phyloP scores from a whole-genome alignment of 2,888 invertebrate species.

The Liodrosophila aerea region DNA sequence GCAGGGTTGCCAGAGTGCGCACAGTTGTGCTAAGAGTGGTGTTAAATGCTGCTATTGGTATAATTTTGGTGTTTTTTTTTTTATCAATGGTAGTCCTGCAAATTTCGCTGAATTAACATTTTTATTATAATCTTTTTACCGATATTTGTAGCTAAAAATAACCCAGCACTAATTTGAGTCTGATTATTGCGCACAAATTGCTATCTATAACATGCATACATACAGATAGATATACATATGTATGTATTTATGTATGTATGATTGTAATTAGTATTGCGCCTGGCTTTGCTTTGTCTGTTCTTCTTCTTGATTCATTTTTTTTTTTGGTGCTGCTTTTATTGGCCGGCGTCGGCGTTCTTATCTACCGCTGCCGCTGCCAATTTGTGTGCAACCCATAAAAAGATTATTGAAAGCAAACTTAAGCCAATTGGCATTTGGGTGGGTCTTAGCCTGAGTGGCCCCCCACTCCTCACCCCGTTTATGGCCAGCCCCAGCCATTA shows the following conservation, averaged over 20 bases:
- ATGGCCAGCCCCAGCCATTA: conserved; percentile 37
- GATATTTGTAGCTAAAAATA: too few species aligned
- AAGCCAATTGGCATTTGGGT: conserved; percentile 52
- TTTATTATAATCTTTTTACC: too few species aligned
- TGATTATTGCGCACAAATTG: conserved; percentile 32
- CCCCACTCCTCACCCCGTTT: conserved; percentile 11
- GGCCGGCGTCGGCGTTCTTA: conserved; percentile 58
- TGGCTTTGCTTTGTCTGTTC: conserved; percentile 50
- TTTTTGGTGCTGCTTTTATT: conserved; percentile 59
- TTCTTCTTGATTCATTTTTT: conserved; percentile 29
- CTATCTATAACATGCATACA: conserved; percentile 26
- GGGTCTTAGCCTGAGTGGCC: conserved; percentile 25
- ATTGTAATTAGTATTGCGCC: conserved; percentile 10
- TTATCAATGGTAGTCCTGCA: too few species aligned
- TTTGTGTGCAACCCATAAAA: conserved; percentile 57
- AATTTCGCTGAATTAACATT: too few species aligned
- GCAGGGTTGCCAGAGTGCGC: not conserved
- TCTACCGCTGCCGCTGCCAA: conserved; percentile 39
- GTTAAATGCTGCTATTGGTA: not conserved
- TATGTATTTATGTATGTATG: not conserved
- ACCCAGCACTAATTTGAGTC: too few species aligned
- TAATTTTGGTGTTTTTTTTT: conserved; percentile 19
- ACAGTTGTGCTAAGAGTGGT: too few species aligned
- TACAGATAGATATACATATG: not conserved
- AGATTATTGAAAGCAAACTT: conserved; percentile 57